phyloP scores from a whole-genome alignment of 2,797 vertebrate species.

The Enteromius radiatus region DNA sequence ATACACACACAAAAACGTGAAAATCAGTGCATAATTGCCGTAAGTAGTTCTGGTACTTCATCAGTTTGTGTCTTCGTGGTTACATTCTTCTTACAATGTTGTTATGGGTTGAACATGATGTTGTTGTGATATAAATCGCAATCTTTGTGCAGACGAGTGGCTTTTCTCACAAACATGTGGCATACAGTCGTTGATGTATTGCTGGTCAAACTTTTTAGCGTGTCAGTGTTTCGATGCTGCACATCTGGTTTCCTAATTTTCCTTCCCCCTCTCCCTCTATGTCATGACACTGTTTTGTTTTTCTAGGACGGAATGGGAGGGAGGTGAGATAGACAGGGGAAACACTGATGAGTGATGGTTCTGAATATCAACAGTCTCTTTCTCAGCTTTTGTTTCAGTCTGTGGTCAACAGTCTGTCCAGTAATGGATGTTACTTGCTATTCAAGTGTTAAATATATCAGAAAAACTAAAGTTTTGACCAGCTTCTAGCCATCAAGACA shows the following conservation, averaged over 20 bases:
- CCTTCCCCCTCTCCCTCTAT: constrained; percentile 63
- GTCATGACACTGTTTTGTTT: constrained; percentile 84
- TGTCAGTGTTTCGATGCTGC: constrained; percentile 83
- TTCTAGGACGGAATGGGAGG: constrained; percentile 68
- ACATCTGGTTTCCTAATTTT: constrained; percentile 87
- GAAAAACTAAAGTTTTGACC: not conserved
- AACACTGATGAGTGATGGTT: constrained; percentile 80
- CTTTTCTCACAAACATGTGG: constrained; percentile 65
- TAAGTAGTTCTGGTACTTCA: not conserved
- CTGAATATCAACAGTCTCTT: constrained; percentile 70
- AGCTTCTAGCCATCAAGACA: not conserved
- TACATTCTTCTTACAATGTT: not conserved
- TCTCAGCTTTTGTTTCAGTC: constrained; percentile 54
- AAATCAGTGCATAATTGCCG: not conserved
- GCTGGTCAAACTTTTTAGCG: constrained; percentile 76
- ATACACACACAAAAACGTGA: not conserved
- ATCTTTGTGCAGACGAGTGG: not conserved
- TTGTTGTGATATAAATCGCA: constrained; percentile 1
- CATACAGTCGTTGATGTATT: constrained; percentile 74
- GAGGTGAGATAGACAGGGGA: constrained; percentile 66
- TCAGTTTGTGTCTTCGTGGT: too few species aligned
- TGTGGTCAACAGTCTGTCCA: constrained; percentile 4
- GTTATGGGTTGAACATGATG: not conserved
- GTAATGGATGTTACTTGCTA: not conserved
- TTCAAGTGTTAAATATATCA: not conserved